Conservation (phyloP, 1,140 invertebrate genomes). For the Brachionus asplanchnoidis region DNA sequence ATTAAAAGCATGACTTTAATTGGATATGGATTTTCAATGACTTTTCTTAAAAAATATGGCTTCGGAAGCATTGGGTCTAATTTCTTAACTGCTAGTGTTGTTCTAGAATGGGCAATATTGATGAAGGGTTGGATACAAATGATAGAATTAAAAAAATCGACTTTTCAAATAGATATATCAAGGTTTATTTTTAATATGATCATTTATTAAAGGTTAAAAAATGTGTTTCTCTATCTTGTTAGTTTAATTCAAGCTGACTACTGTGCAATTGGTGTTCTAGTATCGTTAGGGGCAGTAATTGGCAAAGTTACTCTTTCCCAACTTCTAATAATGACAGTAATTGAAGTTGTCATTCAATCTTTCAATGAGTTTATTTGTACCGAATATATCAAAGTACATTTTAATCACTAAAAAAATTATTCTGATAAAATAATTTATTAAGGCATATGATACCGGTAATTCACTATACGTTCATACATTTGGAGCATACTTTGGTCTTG, state of each 20-base stretch:
- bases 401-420: neutral
- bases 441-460: conserved; percentile 66
- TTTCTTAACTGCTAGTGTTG: conserved; percentile 43
- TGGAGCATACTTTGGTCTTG: conserved; percentile 89
- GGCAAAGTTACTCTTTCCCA: conserved; percentile 79
- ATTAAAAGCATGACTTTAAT: conserved; percentile 80
- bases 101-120: conserved; percentile 43
- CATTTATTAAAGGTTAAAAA: neutral
- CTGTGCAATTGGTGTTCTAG: conserved; percentile 77
- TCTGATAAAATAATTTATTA: neutral
- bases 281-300: conserved; percentile 82
- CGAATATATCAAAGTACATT: conserved; percentile 68
- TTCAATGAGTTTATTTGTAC: conserved; percentile 73
- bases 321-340: conserved; percentile 71
- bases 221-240: neutral
- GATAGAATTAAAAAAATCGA: neutral
- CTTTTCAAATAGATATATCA: conserved; percentile 48
- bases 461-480: conserved; percentile 90
- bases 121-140: conserved; percentile 44
- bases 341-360: conserved; percentile 68
- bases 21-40: conserved; percentile 89
- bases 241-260: conserved; percentile 78
- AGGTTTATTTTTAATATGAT: neutral
- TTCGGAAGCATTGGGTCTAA: conserved; percentile 42
- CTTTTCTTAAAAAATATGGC: conserved; percentile 77